phyloP scores from a whole-genome alignment of 2,113 vertebrate species.

The Phalacrocorax pelagicus region DNA sequence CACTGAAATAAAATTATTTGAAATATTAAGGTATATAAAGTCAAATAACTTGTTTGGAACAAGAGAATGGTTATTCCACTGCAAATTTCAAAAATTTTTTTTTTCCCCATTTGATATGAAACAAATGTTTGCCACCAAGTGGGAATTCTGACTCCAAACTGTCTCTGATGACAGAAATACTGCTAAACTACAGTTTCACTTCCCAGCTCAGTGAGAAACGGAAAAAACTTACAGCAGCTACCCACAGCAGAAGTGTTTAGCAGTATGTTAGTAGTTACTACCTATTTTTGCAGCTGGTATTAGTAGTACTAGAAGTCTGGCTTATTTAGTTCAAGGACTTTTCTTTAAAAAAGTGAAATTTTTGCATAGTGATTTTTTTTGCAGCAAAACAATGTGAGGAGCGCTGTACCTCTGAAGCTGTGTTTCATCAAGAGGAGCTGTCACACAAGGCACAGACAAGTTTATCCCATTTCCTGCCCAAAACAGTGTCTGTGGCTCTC shows the following conservation, averaged over 20 bases:
- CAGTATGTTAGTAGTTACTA: not conserved
- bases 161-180: too few relatives aligned
- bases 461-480: not conserved
- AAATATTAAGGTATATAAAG: not conserved
- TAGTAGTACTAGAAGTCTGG: not conserved
- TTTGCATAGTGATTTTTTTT: not conserved
- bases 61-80: not conserved
- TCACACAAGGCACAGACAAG: not conserved
- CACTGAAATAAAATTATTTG: not conserved
- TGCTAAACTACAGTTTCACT: rapidly evolving
- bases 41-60: not conserved
- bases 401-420: rapidly evolving
- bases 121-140: not conserved
- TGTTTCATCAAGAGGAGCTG: not conserved
- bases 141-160: not conserved
- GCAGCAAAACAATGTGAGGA: not conserved
- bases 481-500: not conserved
- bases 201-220: not conserved
- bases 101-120: not conserved
- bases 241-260: not conserved
- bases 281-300: not conserved
- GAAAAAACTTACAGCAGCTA: not conserved
- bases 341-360: not conserved
- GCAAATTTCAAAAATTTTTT: not conserved
- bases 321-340: not conserved